These are phyloP conservation scores for Cynopterus brachyotis DNA, from an alignment of 2,113 vertebrate species.

Conservation along the genomic window DNA sequence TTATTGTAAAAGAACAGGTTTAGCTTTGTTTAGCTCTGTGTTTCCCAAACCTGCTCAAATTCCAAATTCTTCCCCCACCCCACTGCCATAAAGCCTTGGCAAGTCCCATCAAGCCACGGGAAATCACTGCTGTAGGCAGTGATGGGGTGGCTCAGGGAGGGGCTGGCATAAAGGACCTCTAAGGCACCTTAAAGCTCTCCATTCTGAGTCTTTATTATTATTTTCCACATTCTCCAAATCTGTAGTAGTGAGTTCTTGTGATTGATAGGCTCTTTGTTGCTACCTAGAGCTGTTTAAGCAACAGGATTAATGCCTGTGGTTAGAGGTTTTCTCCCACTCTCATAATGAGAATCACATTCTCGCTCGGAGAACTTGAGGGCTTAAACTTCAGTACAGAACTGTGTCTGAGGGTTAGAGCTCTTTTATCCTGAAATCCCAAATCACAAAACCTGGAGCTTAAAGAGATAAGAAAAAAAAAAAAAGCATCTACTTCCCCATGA, in stretches of 20 bases:
- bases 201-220: neutral
- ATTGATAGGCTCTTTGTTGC: conserved; percentile 41
- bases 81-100: too few relatives aligned
- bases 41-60: neutral
- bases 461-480: neutral
- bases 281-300: conserved; percentile 50
- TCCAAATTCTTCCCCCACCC: neutral
- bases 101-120: neutral
- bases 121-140: neutral
- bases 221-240: neutral
- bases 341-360: conserved; percentile 46
- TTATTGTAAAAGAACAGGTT: neutral
- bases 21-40: neutral
- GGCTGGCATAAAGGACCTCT: neutral
- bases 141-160: neutral
- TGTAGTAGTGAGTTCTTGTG: conserved; percentile 32
- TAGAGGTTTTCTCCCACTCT: conserved; percentile 25
- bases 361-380: neutral
- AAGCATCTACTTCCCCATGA: neutral
- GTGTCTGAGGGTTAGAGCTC: neutral
- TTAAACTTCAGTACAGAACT: neutral
- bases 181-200: conserved; percentile 11
- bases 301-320: conserved; percentile 49
- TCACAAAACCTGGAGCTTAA: neutral
- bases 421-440: neutral